Evolutionary conservation across 1,140 invertebrate genomes (phyloP).

Genomic region (Aphaenogaster ashmeadi): DNA sequence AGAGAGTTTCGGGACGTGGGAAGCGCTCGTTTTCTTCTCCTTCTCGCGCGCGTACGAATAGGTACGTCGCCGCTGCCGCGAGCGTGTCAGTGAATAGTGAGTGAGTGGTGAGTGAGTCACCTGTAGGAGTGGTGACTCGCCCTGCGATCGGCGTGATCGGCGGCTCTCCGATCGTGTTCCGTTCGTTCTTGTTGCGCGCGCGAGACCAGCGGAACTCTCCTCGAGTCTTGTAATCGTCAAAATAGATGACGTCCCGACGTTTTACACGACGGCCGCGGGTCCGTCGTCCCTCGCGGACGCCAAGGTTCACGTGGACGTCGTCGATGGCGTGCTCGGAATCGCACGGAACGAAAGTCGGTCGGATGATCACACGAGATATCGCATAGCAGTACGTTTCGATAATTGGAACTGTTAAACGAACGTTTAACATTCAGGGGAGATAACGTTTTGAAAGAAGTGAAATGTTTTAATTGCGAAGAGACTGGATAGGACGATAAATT

Average conservation of each 20-base stretch:
- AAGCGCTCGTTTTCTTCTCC: slow-evolving; percentile 69
- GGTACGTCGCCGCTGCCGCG: not conserved
- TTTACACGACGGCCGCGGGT: slow-evolving; percentile 71
- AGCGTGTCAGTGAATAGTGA: slow-evolving; percentile 60
- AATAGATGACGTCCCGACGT: slow-evolving; percentile 75
- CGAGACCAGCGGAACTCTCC: slow-evolving; percentile 43
- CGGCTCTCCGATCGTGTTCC: slow-evolving; percentile 73
- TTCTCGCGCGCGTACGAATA: slow-evolving; percentile 20
- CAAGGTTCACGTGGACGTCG: slow-evolving; percentile 20
- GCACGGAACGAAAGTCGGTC: slow-evolving; percentile 36
- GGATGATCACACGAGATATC: slow-evolving; percentile 30
- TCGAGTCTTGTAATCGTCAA: slow-evolving; percentile 73
- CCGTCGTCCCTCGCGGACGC: slow-evolving; percentile 50
- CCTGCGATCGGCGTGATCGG: slow-evolving; percentile 72
- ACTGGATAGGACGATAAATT: not conserved
- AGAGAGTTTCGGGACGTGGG: slow-evolving; percentile 79
- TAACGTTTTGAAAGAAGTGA: not conserved
- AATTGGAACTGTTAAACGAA: not conserved
- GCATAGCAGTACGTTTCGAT: slow-evolving; percentile 4
- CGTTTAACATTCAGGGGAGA: not conserved
- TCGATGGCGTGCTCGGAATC: slow-evolving; percentile 50
- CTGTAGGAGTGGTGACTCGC: slow-evolving; percentile 74
- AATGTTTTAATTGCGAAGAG: not conserved
- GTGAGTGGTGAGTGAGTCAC: slow-evolving; percentile 77
- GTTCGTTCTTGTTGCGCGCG: slow-evolving; percentile 61